Percentiles rank a stretch among this genome's conserved stretches.
Conservation (phyloP, 2,888 invertebrate genomes). For the Dioctria linearis region DNA sequence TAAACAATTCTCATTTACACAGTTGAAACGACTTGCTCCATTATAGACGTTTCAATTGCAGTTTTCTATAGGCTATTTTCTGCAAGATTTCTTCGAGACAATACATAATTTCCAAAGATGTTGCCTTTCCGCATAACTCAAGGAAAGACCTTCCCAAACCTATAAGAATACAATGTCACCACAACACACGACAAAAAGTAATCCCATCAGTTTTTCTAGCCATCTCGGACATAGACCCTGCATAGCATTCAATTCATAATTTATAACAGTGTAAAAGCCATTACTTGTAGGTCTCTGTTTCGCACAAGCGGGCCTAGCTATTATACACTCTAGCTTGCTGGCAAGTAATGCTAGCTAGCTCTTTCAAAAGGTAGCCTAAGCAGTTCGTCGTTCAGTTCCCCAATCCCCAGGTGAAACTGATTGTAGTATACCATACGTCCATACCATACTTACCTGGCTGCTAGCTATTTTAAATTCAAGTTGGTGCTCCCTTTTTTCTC, state of each 20-base stretch:
- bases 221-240: constrained; percentile 1
- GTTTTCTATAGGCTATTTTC: constrained; percentile 27
- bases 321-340: background rate
- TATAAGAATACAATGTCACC: constrained; percentile 5
- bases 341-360: background rate
- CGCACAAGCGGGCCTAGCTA: background rate
- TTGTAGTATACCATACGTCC: constrained; percentile 1
- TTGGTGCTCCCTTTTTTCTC: background rate
- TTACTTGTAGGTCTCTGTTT: constrained; percentile 50
- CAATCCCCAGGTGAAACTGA: constrained; percentile 39
- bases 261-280: constrained; percentile 54
- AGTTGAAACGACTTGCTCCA: too few species aligned
- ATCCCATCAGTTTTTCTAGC: constrained; percentile 25
- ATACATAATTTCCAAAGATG: background rate
- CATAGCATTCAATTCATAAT: constrained; percentile 45
- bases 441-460: constrained; percentile 15
- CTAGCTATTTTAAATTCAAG: background rate
- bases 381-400: constrained; percentile 19
- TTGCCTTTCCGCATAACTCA: background rate
- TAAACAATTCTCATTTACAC: too few species aligned
- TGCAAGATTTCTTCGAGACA: constrained; percentile 1
- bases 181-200: background rate
- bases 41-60: background rate
- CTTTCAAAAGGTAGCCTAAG: constrained; percentile 11
- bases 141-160: background rate